phyloP scores from a whole-genome alignment of 2,797 vertebrate species.

The Phrynocephalus vlangalii region DNA sequence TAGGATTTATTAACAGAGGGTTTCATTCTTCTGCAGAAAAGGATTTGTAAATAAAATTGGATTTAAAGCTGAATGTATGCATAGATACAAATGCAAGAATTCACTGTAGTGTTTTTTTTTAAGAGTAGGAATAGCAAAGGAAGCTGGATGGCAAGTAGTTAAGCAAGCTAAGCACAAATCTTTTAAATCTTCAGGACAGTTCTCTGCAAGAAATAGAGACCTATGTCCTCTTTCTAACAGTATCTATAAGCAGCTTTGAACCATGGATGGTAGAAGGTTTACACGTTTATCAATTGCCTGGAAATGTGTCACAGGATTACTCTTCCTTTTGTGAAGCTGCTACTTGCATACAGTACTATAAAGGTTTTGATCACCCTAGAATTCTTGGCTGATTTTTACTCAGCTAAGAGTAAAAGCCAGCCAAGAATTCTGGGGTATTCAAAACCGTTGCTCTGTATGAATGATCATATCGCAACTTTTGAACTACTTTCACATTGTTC shows the following conservation, averaged over 20 bases:
- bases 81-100: not conserved
- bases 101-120: not conserved
- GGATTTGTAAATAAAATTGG: not conserved
- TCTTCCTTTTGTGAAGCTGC: not conserved
- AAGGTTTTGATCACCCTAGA: not conserved
- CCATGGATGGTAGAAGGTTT: not conserved
- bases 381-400: not conserved
- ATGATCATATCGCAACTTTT: too few relatives aligned
- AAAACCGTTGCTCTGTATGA: too few relatives aligned
- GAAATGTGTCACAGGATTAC: not conserved
- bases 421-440: too few relatives aligned
- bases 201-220: not conserved
- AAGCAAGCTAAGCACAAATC: not conserved
- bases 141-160: not conserved
- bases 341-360: not conserved
- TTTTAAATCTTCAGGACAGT: not conserved
- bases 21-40: not conserved
- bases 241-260: not conserved
- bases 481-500: too few relatives aligned
- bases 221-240: not conserved
- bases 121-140: too few relatives aligned
- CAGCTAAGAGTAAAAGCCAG: not conserved
- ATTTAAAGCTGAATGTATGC: not conserved
- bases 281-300: not conserved
- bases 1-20: not conserved